Base-by-base conservation (phyloP, 2,797 vertebrate genomes). In the Bradypus variegatus region DNA sequence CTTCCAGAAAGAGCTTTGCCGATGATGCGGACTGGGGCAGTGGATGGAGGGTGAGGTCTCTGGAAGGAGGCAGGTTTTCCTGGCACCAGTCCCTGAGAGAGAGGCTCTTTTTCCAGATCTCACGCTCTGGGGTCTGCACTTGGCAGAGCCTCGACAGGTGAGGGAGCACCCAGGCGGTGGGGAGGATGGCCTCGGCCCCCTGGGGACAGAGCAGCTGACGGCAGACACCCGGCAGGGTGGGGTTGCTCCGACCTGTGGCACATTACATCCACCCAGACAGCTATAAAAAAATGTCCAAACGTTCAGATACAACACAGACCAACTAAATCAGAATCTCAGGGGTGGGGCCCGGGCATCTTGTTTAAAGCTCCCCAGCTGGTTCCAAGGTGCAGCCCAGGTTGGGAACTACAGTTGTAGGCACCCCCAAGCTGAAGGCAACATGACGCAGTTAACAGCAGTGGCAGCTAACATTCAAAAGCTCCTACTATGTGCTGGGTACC, bases 311-410 rank as follows among this genome's bases (percentile, higher is more conserved):
- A 33, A 15, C 48, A 48, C 14, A 10, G 62, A 15, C 27, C 50
- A 81, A 19, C 14, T 23, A 65, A 58, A 3, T 31, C 36, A 48
- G 27, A 14, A 33, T 29, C 58, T 29, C 45, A 31, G 38, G 55
- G 80, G 5, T 33, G 38, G 60, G 11, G 60, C n/a, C 48, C 3
- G 2, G 38, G 23, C 50, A 27, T 5, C 62, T 4, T 9, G 9
- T 15, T 31, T 23, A 55, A 72, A 60, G 10, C 18, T 50, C 70
- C 53, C 75, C 12, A 15, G 8, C 11, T 9, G 12, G 65, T 6
- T 18, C 50, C 7, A 13, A 7, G 1, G 1, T 1, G 0, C 65
- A 31, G 75, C 62, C 3, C 3, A 11, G 23, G 78, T 3, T 10
- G n/a, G 48, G 16, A 67, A 36, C 38, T 38, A 29, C 2, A 18